Percentiles rank a stretch among this genome's conserved stretches.
Evolutionary conservation across 2,888 invertebrate genomes (phyloP).

Genomic region (Acronicta leporina): DNA sequence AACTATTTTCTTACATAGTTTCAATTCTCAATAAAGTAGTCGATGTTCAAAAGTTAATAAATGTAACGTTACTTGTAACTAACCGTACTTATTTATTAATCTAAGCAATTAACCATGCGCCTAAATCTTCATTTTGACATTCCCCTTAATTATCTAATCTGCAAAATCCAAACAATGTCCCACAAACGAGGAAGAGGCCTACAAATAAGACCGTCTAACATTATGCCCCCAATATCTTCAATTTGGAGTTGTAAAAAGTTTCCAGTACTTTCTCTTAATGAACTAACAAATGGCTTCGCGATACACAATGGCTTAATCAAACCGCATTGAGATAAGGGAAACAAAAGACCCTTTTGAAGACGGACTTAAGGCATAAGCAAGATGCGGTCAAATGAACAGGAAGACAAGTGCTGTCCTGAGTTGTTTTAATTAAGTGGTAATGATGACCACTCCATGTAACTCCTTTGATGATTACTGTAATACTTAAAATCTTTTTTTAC

Average conservation of each 20-base stretch:
- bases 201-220: conserved; percentile 36
- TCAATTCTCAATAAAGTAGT: too few relatives aligned
- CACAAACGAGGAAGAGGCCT: conserved; percentile 39
- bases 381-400: conserved; percentile 1
- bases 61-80: too few relatives aligned
- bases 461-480: too few relatives aligned
- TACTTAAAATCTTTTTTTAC: too few relatives aligned
- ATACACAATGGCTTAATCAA: conserved; percentile 83
- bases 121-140: conserved; percentile 17
- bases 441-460: too few relatives aligned
- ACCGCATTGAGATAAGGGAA: conserved; percentile 81
- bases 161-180: conserved; percentile 38
- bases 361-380: conserved; percentile 18
- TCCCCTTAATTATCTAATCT: conserved; percentile 44
- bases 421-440: too few relatives aligned
- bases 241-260: conserved; percentile 56
- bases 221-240: conserved; percentile 48
- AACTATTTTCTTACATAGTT: too few relatives aligned
- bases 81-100: too few relatives aligned
- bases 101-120: too few relatives aligned
- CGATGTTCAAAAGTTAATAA: too few relatives aligned
- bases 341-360: conserved; percentile 71
- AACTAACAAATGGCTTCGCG: conserved; percentile 78
- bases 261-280: conserved; percentile 65
- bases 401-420: background rate